phyloP scores from a whole-genome alignment of 2,797 vertebrate genomes.

The Siniperca obscura region DNA sequence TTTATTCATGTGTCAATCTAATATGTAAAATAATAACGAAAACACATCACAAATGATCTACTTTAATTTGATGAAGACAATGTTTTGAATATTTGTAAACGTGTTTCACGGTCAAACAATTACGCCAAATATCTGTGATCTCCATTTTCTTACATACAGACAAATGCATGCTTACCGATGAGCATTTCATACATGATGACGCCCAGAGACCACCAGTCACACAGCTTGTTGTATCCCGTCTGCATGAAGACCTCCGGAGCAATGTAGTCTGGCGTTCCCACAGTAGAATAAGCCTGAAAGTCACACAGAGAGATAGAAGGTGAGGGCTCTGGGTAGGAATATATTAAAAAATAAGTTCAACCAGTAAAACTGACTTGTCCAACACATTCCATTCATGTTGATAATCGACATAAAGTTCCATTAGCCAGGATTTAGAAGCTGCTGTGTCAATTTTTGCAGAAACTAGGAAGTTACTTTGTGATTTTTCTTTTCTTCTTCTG shows the following conservation, averaged over 20 bases:
- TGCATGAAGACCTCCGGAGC: conserved; percentile 98
- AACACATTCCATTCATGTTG: neutral
- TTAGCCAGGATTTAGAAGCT: neutral
- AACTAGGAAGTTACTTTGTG: neutral
- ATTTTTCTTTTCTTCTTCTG: neutral
- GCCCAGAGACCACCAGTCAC: conserved; percentile 98
- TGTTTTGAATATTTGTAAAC: neutral
- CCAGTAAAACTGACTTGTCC: neutral
- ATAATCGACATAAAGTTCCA: neutral
- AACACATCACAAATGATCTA: no score
- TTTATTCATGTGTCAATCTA: no score
- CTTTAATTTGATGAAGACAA: no score
- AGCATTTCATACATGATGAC: conserved; percentile 99
- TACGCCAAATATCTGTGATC: neutral
- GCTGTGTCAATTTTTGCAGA: neutral
- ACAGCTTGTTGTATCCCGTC: conserved; percentile 97
- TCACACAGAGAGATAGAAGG: neutral
- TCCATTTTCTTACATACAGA: neutral
- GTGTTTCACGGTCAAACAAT: neutral
- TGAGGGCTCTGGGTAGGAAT: neutral
- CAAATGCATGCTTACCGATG: conserved; percentile 86
- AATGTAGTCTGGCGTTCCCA: conserved; percentile 97
- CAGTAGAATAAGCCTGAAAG: conserved; percentile 94
- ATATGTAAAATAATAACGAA: no score
- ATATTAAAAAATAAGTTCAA: neutral